A percentile compares a stretch with the other conserved stretches of the same genome.
phyloP scores from a whole-genome alignment of 2,113 vertebrate species.

The Clarias magur region DNA sequence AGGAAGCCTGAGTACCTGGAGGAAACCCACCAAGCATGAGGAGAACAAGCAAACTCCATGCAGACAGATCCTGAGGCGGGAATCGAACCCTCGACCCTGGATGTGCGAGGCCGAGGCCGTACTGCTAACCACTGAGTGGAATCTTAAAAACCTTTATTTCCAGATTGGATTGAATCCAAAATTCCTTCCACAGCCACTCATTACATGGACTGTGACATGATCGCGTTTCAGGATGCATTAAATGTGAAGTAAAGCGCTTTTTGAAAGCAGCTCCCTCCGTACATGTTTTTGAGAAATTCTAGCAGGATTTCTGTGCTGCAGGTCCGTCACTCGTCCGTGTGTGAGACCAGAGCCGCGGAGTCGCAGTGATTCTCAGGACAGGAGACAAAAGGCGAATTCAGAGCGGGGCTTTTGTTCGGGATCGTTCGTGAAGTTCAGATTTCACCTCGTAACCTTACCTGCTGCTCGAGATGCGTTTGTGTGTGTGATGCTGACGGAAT shows the following conservation, averaged over 20 bases:
- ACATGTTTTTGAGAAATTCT: not conserved
- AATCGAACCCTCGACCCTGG: too few species aligned
- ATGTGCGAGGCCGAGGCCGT: too few species aligned
- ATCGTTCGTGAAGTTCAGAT: constrained; percentile 17
- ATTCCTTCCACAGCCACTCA: not conserved
- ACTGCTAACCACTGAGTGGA: too few species aligned
- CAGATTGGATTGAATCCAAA: not conserved
- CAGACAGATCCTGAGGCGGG: too few species aligned
- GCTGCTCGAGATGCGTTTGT: not conserved
- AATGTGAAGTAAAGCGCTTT: not conserved
- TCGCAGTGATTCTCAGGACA: constrained; percentile 11
- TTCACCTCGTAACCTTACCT: constrained; percentile 48
- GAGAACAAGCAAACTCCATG: too few species aligned
- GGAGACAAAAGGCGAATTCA: constrained; percentile 35
- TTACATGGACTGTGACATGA: not conserved
- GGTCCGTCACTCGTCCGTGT: not conserved
- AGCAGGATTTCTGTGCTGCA: not conserved
- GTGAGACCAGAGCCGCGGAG: not conserved
- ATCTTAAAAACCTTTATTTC: not conserved
- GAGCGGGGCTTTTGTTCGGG: constrained; percentile 22
- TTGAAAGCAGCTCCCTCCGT: not conserved
- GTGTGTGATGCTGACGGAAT: not conserved
- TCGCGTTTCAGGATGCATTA: not conserved
- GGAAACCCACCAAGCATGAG: too few species aligned
- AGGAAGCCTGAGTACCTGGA: too few species aligned